Base-by-base conservation (phyloP, 1,140 invertebrate species). In the Meteorus sp. region DNA sequence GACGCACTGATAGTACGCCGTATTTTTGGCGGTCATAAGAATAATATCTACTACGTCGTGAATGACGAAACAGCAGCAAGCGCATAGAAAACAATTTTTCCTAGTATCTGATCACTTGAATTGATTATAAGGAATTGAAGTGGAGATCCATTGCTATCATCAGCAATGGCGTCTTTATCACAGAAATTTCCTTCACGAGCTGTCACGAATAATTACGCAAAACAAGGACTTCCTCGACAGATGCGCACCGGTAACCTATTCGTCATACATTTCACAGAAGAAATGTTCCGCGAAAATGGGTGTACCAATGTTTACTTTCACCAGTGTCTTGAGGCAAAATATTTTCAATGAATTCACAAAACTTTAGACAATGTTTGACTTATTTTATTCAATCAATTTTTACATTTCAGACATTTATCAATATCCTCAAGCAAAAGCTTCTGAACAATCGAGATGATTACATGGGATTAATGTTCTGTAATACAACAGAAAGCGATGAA, bases 391-490 rank as follows among this genome's bases (percentile, higher is more conserved):
- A 11, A 33, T 11, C 15, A 15, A 7, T 3, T 39, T 4, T 35
- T 37, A 15, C 13, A 2, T 20, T 52, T 3, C 3, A 52, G 50
- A 9, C 27, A 11, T 52, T 31, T 2, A 37, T 52, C 7, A 33
- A 39, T 9, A 64, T 67, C 19, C 45, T 72, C 2, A 63, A 58
- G 0, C 59, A 66, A 25, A 70, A 71, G 29, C 44, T 70, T n/a
- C 43, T 50, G 4, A 64, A 52, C 56, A 69, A 64, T 23, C 63
- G 31, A 41, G 44, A 63, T 33, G 70, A 72, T 62, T 70, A 63
- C 62, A 66, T 72, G 63, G 65, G 68, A 22, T 27, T 72, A 8
- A 56, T 67, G 2, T 27, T 74, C 2, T 71, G 71, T 52, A 71
- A 52, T 1, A 47, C 60, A n/a, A n/a, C n/a, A 13, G 25, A 64